These are phyloP conservation scores for Typhlichthys subterraneus DNA, from an alignment of 2,797 vertebrate genomes.

Conservation along the genomic window DNA sequence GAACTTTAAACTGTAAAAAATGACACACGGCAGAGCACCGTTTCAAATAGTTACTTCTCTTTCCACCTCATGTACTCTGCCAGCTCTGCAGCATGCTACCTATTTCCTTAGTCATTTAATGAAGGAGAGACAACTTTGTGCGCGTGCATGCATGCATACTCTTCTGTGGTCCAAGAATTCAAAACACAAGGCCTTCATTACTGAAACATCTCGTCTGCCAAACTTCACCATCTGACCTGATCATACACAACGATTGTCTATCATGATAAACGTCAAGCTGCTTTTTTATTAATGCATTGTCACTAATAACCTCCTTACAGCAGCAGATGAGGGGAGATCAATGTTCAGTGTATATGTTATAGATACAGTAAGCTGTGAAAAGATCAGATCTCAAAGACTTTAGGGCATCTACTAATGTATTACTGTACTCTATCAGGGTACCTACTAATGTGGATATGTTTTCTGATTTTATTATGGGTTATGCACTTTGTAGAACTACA, in stretches of 20 bases:
- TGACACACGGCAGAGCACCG: neutral
- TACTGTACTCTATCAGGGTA: too few species aligned
- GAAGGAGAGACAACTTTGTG: too few species aligned
- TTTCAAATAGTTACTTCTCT: neutral
- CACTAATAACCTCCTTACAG: too few species aligned
- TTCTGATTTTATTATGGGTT: too few species aligned
- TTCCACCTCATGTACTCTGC: constrained; percentile 3
- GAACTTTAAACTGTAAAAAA: neutral
- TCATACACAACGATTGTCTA: neutral
- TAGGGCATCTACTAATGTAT: too few species aligned
- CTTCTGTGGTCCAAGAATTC: constrained; percentile 15
- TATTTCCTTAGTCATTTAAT: neutral
- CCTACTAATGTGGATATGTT: too few species aligned
- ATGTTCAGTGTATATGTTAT: too few species aligned
- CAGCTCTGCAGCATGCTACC: neutral
- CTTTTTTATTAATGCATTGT: too few species aligned
- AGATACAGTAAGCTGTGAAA: too few species aligned
- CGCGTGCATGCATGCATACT: neutral
- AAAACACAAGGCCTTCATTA: constrained; percentile 42
- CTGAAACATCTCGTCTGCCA: constrained; percentile 19
- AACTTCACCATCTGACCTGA: constrained; percentile 26
- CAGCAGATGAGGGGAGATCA: too few species aligned
- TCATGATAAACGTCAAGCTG: too few species aligned
- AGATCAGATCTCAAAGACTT: too few species aligned
- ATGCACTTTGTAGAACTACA: neutral